Evolutionary conservation across 2,888 invertebrate species (phyloP).

Genomic region (Linnaemya tessellans): DNA sequence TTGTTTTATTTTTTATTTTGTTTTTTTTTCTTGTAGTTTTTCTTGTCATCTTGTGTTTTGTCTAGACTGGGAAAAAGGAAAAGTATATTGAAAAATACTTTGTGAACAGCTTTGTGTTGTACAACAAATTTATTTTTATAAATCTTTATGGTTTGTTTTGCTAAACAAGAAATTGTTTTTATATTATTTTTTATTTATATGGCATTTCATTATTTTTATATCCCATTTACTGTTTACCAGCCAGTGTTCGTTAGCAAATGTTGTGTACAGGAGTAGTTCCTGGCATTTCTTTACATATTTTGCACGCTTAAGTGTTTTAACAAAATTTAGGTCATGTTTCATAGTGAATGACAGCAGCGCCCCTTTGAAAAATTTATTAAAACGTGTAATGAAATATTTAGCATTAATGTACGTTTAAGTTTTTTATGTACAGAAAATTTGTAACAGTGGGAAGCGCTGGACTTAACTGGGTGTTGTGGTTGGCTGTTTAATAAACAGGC

Average conservation of each 20-base stretch:
- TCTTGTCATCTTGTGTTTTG: constrained; percentile 36
- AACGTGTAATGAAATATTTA: constrained; percentile 7
- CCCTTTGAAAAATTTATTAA: constrained; percentile 1
- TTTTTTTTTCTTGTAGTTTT: not conserved
- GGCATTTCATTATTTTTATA: not conserved
- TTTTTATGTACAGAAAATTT: constrained; percentile 25
- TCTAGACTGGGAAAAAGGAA: constrained; percentile 58
- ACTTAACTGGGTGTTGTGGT: not conserved
- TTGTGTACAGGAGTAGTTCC: not conserved
- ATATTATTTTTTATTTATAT: not conserved
- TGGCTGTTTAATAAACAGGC: not conserved
- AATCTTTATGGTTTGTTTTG: constrained; percentile 28
- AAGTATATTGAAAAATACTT: not conserved
- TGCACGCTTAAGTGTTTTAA: constrained; percentile 41
- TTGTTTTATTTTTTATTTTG: not conserved
- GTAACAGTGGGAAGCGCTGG: not conserved
- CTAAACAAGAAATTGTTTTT: constrained; percentile 1
- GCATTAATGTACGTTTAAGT: constrained; percentile 16
- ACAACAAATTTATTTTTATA: constrained; percentile 40
- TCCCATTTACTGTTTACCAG: not conserved
- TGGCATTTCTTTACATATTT: constrained; percentile 16
- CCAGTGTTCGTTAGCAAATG: not conserved
- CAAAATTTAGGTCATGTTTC: constrained; percentile 59
- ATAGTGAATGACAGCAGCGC: constrained; percentile 32
- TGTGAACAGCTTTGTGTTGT: constrained; percentile 18